Percentiles rank a stretch among this genome's conserved stretches.
Evolutionary conservation across 2,113 vertebrate species (phyloP).

Genomic region (Cyanoramphus novaezelandiae): DNA sequence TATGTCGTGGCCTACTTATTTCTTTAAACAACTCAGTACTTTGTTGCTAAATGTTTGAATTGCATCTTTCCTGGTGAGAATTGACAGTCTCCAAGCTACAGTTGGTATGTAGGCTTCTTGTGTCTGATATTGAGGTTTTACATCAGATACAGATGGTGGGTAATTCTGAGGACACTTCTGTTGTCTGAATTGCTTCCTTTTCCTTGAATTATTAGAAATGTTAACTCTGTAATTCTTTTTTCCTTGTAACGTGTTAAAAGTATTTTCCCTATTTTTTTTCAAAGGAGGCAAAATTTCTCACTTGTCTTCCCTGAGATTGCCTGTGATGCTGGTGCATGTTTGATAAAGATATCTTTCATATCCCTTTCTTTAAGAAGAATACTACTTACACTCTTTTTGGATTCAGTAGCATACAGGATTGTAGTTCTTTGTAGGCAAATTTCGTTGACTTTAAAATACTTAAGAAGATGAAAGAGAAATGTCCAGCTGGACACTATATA

Average conservation of each 20-base stretch:
- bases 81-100: neutral
- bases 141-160: no score
- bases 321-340: rapidly evolving
- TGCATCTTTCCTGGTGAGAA: neutral
- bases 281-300: neutral
- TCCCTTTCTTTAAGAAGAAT: neutral
- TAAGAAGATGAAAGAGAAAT: neutral
- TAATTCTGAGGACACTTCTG: neutral
- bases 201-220: neutral
- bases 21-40: neutral
- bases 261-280: neutral
- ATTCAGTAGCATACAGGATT: neutral
- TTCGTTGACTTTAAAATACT: neutral
- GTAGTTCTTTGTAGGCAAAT: neutral
- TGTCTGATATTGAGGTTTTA: neutral
- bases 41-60: neutral
- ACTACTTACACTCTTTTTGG: neutral
- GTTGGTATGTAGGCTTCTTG: neutral
- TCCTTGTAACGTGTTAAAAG: neutral
- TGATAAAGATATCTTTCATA: neutral
- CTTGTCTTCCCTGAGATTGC: neutral
- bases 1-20: neutral
- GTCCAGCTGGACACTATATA: neutral
- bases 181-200: neutral
- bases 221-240: neutral